phyloP scores from a whole-genome alignment of 1,140 invertebrate genomes.

The Micrasema longulum region DNA sequence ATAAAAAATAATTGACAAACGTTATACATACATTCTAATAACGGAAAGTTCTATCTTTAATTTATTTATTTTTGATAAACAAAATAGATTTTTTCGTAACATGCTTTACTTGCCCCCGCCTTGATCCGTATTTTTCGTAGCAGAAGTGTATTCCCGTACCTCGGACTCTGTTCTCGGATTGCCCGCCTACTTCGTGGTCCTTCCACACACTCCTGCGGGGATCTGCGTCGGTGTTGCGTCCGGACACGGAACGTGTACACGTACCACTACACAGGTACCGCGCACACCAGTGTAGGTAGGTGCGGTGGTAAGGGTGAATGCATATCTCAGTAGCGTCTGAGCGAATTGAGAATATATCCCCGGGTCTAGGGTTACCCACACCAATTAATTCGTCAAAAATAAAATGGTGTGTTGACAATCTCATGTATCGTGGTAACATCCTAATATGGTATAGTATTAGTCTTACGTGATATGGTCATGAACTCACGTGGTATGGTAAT shows the following conservation, averaged over 20 bases:
- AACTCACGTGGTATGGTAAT: too few species aligned
- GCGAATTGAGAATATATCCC: constrained; percentile 48
- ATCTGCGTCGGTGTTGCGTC: too few species aligned
- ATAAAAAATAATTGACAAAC: too few species aligned
- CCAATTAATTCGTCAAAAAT: constrained; percentile 3
- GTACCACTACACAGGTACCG: neutral
- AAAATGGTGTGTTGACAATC: too few species aligned
- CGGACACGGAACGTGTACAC: too few species aligned
- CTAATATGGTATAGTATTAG: too few species aligned
- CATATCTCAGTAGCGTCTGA: constrained; percentile 51
- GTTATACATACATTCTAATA: too few species aligned
- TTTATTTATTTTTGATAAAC: too few species aligned
- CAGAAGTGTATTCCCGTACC: constrained; percentile 40
- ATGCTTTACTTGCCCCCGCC: neutral
- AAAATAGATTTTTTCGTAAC: neutral
- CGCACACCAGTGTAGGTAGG: neutral
- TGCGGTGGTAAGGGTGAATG: constrained; percentile 43
- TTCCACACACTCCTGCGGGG: too few species aligned
- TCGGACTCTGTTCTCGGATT: constrained; percentile 46
- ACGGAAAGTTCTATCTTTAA: too few species aligned
- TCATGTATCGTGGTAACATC: too few species aligned
- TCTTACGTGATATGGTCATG: too few species aligned
- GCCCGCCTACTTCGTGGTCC: constrained; percentile 40
- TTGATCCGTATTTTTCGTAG: constrained; percentile 46
- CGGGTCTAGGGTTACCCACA: constrained; percentile 44